Conservation (phyloP, 2,113 vertebrate genomes). For the Saccopteryx bilineata region DNA sequence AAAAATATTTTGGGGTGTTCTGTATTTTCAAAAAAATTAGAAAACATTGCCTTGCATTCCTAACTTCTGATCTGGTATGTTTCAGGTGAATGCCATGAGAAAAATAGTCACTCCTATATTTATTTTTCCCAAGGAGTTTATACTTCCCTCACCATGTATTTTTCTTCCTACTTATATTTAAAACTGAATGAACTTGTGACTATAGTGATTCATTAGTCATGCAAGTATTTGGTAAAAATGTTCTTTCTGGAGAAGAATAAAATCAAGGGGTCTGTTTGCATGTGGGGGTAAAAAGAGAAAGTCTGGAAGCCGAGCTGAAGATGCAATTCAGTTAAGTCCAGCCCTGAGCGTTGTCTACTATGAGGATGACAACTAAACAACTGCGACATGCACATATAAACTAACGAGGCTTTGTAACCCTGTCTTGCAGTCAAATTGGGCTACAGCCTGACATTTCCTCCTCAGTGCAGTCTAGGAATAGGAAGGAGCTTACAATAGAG, state of each 20-base stretch:
- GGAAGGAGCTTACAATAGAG: not conserved
- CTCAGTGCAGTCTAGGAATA: not conserved
- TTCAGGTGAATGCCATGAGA: not conserved
- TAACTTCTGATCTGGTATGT: not conserved
- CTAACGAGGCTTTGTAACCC: not conserved
- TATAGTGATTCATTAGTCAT: not conserved
- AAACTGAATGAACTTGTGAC: not conserved
- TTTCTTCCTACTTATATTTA: constrained; percentile 52
- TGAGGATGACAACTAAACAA: not conserved
- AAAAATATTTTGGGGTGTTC: constrained; percentile 11
- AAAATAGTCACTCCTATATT: not conserved
- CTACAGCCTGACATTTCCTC: not conserved
- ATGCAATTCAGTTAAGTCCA: not conserved
- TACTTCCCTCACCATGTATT: not conserved
- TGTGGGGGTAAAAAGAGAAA: constrained; percentile 14
- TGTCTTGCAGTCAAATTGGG: not conserved
- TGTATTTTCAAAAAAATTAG: constrained; percentile 25
- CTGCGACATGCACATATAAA: not conserved
- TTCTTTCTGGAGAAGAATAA: constrained; percentile 40
- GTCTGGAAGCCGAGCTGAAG: not conserved
- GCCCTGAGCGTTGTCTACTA: not conserved
- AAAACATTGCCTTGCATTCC: not conserved
- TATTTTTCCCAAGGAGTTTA: constrained; percentile 49
- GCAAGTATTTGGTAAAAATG: not conserved
- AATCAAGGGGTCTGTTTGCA: constrained; percentile 10